Conservation (phyloP, 2,888 invertebrate genomes). For the Pollenia labialis region DNA sequence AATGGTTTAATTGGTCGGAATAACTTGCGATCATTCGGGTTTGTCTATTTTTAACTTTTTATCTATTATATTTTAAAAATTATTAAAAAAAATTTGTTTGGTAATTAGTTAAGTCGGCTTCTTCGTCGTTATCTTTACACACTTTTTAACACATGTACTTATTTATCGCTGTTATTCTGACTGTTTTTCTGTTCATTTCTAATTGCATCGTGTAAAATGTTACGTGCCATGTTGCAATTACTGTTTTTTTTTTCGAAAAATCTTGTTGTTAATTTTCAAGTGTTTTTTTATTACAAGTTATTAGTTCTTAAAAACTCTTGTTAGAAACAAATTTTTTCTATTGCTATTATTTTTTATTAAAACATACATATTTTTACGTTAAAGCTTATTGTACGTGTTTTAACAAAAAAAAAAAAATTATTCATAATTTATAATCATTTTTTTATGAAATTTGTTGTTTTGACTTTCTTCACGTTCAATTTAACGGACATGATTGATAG, state of each 20-base stretch:
- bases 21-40: conserved; percentile 15
- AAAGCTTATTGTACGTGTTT: conserved; percentile 9
- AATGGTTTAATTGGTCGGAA: conserved; percentile 55
- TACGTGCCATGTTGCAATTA: conserved; percentile 52
- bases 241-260: not conserved
- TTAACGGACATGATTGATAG: conserved; percentile 47
- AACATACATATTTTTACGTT: conserved; percentile 7
- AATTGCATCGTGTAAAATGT: conserved; percentile 43
- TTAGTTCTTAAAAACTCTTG: conserved; percentile 19
- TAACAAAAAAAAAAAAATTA: conserved; percentile 12
- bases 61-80: conserved; percentile 7
- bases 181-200: conserved; percentile 1
- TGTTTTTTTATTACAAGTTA: not conserved
- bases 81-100: not conserved
- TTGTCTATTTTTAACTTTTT: not conserved
- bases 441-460: not conserved
- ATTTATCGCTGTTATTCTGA: not conserved
- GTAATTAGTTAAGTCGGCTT: conserved; percentile 3
- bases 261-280: not conserved
- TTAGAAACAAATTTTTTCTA: conserved; percentile 22
- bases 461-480: conserved; percentile 55
- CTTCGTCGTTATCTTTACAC: not conserved
- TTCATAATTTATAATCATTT: conserved; percentile 21
- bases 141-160: not conserved
- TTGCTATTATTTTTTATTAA: conserved; percentile 1